Evolutionary conservation across 2,113 vertebrate species (phyloP).

Genomic region (rabbit (Oryctolagus cuniculus)): mOryCun1.1 NC_091434.1:142916001-142916500

Average conservation of each 20-base stretch:
- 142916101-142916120: background rate
- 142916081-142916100: slow-evolving; percentile 1
- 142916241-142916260: background rate
- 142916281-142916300: background rate
- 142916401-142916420: background rate
- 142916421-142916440: slow-evolving; percentile 37
- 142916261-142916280: background rate
- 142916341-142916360: background rate
- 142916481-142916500: background rate
- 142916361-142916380: background rate
- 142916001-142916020: background rate
- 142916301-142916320: background rate
- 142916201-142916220: background rate
- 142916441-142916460: slow-evolving; percentile 33
- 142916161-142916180: background rate
- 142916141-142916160: slow-evolving; percentile 1
- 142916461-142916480: slow-evolving; percentile 23
- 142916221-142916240: background rate
- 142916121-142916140: background rate
- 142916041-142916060: background rate
- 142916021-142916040: background rate
- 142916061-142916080: background rate
- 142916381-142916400: slow-evolving; percentile 20
- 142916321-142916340: background rate
- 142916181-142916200: slow-evolving; percentile 16